Evolutionary conservation across 2,888 invertebrate species (phyloP).

Genomic region (Cordylochernes scorpioides): DNA sequence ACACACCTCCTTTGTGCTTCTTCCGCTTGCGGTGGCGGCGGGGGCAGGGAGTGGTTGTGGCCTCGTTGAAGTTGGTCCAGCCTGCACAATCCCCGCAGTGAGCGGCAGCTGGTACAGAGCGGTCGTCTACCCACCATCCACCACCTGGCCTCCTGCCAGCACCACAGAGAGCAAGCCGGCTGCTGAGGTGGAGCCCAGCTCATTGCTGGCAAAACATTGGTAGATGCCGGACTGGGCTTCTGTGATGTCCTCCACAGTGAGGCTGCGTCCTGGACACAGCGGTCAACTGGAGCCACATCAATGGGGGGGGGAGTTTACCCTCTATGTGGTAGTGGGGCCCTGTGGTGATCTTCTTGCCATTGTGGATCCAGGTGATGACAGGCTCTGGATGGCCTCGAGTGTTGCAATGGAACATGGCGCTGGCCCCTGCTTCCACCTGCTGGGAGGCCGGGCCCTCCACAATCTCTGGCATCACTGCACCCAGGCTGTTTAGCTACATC

Average conservation of each 20-base stretch:
- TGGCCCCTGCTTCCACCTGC: too few species aligned
- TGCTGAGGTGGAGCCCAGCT: constrained; percentile 35
- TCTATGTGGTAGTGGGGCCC: constrained; percentile 17
- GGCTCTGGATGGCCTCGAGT: constrained; percentile 46
- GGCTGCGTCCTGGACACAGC: constrained; percentile 18
- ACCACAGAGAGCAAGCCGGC: constrained; percentile 44
- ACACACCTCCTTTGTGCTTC: constrained; percentile 6
- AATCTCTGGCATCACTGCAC: too few species aligned
- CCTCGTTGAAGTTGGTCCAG: too few species aligned
- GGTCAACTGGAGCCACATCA: constrained; percentile 16
- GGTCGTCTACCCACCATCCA: too few species aligned
- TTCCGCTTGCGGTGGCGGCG: constrained; percentile 5
- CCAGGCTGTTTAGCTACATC: too few species aligned
- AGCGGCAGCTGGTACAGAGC: too few species aligned
- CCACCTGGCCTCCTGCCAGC: constrained; percentile 29
- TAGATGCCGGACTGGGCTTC: constrained; percentile 54
- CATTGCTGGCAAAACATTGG: constrained; percentile 62
- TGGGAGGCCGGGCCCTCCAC: too few species aligned
- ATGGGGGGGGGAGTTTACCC: constrained; percentile 27
- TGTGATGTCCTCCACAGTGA: not conserved
- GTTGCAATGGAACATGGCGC: constrained; percentile 34
- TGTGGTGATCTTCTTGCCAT: constrained; percentile 39
- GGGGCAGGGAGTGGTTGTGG: too few species aligned
- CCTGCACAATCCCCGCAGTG: too few species aligned
- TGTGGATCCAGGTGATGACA: constrained; percentile 51